A percentile compares a stretch with the other conserved stretches of the same genome.
phyloP scores from a whole-genome alignment of 2,113 vertebrate species.

The Ciconia maguari region DNA sequence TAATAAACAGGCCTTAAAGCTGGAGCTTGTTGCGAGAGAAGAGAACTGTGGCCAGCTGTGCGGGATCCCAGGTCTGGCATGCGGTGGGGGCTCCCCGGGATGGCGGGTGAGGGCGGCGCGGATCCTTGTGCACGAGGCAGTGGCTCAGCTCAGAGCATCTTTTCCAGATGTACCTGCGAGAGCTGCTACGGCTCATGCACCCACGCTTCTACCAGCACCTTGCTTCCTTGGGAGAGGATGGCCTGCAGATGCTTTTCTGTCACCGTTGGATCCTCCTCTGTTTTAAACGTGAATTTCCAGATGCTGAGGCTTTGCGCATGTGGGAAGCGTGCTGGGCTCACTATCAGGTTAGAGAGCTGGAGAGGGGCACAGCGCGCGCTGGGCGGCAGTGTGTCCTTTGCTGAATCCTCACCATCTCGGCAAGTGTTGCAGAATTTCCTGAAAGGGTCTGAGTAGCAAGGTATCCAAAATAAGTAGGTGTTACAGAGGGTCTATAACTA shows the following conservation, averaged over 20 bases:
- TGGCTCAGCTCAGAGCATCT: neutral
- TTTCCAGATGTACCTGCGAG: slow-evolving; percentile 89
- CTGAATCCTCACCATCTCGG: rapidly evolving
- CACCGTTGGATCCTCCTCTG: slow-evolving; percentile 99
- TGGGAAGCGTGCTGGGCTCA: slow-evolving; percentile 99
- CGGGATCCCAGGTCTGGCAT: neutral
- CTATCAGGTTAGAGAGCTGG: slow-evolving; percentile 83
- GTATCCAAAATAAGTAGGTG: neutral
- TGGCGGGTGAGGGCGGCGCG: rapidly evolving
- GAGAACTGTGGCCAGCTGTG: neutral
- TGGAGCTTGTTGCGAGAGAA: neutral
- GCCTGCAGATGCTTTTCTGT: slow-evolving; percentile 96
- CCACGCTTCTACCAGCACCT: slow-evolving; percentile 91
- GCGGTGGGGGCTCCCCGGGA: rapidly evolving
- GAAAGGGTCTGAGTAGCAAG: neutral
- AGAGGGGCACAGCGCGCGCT: rapidly evolving
- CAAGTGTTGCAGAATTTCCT: rapidly evolving
- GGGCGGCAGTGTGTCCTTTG: neutral
- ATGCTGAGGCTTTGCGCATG: slow-evolving; percentile 91
- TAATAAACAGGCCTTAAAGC: neutral
- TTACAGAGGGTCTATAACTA: neutral
- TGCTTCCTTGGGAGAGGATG: slow-evolving; percentile 88
- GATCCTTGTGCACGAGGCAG: neutral
- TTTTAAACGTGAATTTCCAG: slow-evolving; percentile 95
- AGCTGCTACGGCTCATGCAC: slow-evolving; percentile 90